phyloP scores from a whole-genome alignment of 2,113 vertebrate species.

The Castor canadensis region DNA sequence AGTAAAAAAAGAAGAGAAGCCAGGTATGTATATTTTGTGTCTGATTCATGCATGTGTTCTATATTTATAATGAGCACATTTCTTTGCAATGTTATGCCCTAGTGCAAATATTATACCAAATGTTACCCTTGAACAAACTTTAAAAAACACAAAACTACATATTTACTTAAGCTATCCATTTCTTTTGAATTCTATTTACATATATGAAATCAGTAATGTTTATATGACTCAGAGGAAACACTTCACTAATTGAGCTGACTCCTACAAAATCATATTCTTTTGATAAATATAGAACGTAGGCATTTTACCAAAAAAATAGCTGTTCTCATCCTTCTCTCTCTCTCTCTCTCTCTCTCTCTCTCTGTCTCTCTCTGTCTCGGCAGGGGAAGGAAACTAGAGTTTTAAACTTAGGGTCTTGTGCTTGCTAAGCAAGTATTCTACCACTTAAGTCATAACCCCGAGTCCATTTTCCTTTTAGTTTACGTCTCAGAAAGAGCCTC shows the following conservation, averaged over 20 bases:
- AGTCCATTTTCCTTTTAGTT: too few relatives aligned
- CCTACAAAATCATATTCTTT: not conserved
- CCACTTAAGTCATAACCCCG: too few relatives aligned
- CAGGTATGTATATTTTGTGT: slow-evolving; percentile 46
- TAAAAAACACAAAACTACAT: not conserved
- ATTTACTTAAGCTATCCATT: not conserved
- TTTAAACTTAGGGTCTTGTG: too few relatives aligned
- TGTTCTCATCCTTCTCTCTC: not conserved
- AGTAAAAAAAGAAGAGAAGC: slow-evolving; percentile 66
- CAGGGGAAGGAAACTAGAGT: too few relatives aligned
- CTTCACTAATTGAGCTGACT: not conserved
- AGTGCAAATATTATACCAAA: not conserved
- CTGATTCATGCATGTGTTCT: not conserved
- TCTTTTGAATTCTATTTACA: not conserved
- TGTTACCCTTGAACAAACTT: not conserved
- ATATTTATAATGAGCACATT: not conserved
- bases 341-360: too few relatives aligned
- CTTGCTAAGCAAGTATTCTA: too few relatives aligned
- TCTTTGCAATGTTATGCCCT: not conserved
- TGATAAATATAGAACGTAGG: not conserved
- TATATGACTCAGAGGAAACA: not conserved
- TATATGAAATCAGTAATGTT: not conserved
- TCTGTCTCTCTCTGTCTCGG: too few relatives aligned
- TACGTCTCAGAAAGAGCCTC: too few relatives aligned
- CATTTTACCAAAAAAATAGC: not conserved